Evolutionary conservation across 2,888 invertebrate species (phyloP).

Genomic region (Chrysolina haemoptera): DNA sequence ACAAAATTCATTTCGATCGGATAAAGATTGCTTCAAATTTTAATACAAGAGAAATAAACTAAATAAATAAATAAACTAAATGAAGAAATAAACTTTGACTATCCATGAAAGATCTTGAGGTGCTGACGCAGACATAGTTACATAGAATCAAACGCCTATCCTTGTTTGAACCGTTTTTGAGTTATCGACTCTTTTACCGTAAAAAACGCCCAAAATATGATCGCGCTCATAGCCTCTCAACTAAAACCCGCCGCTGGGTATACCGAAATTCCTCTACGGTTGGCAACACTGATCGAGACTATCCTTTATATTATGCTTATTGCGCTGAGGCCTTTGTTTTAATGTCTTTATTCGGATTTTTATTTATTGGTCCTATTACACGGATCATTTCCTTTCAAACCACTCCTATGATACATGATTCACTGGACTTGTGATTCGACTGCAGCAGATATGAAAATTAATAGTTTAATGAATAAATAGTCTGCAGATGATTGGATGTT

Average conservation of each 20-base stretch:
- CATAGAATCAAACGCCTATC: too few species aligned
- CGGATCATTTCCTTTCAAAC: slow-evolving; percentile 58
- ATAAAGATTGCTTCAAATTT: too few species aligned
- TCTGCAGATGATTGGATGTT: not conserved
- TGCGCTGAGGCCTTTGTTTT: slow-evolving; percentile 63
- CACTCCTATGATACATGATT: slow-evolving; percentile 32
- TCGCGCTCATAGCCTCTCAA: too few species aligned
- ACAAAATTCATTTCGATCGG: too few species aligned
- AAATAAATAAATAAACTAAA: too few species aligned
- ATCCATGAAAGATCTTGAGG: too few species aligned
- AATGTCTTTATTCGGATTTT: slow-evolving; percentile 68
- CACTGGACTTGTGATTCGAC: slow-evolving; percentile 13
- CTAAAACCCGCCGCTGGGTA: not conserved
- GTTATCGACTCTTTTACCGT: too few species aligned
- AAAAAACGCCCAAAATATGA: too few species aligned
- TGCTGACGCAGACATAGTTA: too few species aligned
- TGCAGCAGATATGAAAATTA: not conserved
- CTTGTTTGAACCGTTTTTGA: too few species aligned
- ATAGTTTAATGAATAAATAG: not conserved
- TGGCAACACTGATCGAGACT: slow-evolving; percentile 36
- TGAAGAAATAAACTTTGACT: too few species aligned
- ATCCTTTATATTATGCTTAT: slow-evolving; percentile 62
- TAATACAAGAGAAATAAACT: too few species aligned
- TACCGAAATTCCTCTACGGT: slow-evolving; percentile 10
- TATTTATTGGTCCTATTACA: slow-evolving; percentile 64